Evolutionary conservation across 2,888 invertebrate genomes (phyloP), one percentile per base, ranked within the genome.

Genomic region (Halictus ligatus): DNA sequence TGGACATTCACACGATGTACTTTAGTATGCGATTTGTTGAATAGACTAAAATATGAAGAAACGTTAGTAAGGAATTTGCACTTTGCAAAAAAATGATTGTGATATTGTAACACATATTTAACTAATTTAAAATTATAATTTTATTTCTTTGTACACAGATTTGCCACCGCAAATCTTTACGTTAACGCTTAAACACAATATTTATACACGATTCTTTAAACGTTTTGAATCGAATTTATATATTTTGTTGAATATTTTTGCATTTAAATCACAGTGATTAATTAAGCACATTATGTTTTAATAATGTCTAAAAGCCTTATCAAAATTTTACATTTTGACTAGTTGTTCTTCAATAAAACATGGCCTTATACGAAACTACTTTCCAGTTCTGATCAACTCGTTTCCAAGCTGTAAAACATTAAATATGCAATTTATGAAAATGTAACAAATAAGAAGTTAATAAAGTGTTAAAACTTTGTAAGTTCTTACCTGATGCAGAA

Each of bases 41-140:
- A 97, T 94, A 43, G 71, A 88, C 97, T 94, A 71, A 40, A 95
- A 97, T 97, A 89, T 96, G 96, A 92, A 96, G 95, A 75, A 97
- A 96, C 76, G 96, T 91, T 80, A 86, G 69, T 60, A 64, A 71
- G 74, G 79, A 74, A 83, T 79, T 88, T 79, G 86, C 83, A 89
- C 81, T 78, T 81, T 89, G 84, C 29, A 76, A 84, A 86, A 86
- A 74, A 75, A 87, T 75, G 75, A 81, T 81, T 89, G 84, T 71
- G 83, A 85, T 87, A 83, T 77, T 79, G 76, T 82, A 77, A 82
- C 81, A 85, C 83, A 58, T 73, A 79, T 77, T 83, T 74, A 83
- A 64, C 43, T 86, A 79, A 80, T 87, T 87, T 73, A 72, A 81
- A 80, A 76, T 58, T 81, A 29, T 35, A 71, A n/a, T 48, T 78